Evolutionary conservation across 2,888 invertebrate species (phyloP).

Genomic region (Liopterus haemorrhoidalis): DNA sequence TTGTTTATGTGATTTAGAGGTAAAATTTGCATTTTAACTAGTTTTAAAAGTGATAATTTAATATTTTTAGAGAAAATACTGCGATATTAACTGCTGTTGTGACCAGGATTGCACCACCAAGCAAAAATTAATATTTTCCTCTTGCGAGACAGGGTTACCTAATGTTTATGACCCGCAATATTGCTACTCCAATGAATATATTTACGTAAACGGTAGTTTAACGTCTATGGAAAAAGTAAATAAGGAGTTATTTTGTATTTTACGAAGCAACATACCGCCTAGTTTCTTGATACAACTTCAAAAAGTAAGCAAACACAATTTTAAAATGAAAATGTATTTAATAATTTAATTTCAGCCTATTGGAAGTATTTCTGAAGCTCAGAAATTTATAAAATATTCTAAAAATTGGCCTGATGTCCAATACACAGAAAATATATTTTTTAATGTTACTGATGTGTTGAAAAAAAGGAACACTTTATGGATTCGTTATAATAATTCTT

Average conservation of each 20-base stretch:
- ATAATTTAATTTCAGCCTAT: slow-evolving; percentile 9
- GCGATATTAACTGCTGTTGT: slow-evolving; percentile 83
- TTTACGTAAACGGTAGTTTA: slow-evolving; percentile 52
- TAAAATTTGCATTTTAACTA: slow-evolving; percentile 35
- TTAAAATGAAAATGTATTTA: no score
- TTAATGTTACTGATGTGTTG: background rate
- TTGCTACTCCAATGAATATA: slow-evolving; percentile 51
- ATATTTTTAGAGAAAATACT: slow-evolving; percentile 51
- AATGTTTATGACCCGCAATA: slow-evolving; percentile 44
- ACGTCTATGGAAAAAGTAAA: slow-evolving; percentile 41
- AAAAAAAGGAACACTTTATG: background rate
- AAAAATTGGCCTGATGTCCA: slow-evolving; percentile 3
- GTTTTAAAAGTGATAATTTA: background rate
- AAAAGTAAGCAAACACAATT: slow-evolving; percentile 35
- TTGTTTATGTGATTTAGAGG: slow-evolving; percentile 55
- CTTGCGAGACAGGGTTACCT: slow-evolving; percentile 49
- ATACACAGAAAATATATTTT: background rate
- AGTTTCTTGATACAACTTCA: slow-evolving; percentile 39
- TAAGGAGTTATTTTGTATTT: slow-evolving; percentile 55
- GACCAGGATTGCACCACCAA: slow-evolving; percentile 63
- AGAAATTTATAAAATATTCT: slow-evolving; percentile 7
- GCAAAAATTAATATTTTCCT: slow-evolving; percentile 56
- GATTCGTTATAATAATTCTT: slow-evolving; percentile 10
- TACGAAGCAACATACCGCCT: slow-evolving; percentile 52
- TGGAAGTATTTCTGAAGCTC: background rate